phyloP scores from a whole-genome alignment of 2,797 vertebrate genomes.

The Paratrypauchen microcephalus region DNA sequence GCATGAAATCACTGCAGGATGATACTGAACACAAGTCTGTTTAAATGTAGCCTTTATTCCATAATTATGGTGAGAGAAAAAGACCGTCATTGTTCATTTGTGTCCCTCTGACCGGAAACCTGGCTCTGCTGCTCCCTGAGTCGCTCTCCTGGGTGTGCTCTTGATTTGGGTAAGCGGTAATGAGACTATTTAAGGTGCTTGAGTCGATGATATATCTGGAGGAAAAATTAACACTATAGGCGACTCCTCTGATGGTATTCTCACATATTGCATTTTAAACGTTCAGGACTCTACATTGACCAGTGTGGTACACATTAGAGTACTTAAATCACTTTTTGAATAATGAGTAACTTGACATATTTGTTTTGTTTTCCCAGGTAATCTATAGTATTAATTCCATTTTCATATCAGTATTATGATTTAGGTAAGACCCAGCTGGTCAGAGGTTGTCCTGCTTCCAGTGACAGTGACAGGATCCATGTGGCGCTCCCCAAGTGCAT shows the following conservation, averaged over 20 bases:
- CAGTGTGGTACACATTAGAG: no score
- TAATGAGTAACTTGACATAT: no score
- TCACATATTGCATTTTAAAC: no score
- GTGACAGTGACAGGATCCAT: no score
- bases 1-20: neutral
- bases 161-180: neutral
- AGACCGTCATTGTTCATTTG: neutral
- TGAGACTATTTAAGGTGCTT: constrained; percentile 5
- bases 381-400: no score
- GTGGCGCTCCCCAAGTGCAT: no score
- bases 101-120: neutral
- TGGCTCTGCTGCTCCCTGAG: neutral
- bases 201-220: constrained; percentile 1
- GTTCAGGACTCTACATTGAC: no score
- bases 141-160: neutral
- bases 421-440: no score
- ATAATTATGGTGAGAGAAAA: neutral
- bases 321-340: no score
- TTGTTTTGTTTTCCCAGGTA: no score
- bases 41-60: neutral
- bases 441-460: no score
- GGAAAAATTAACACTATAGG: neutral
- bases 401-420: no score
- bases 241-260: neutral
- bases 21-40: neutral